Percentiles rank a stretch among this genome's conserved stretches.
Evolutionary conservation across 2,113 vertebrate genomes (phyloP).

Genomic region (Tiliqua scincoides): DNA sequence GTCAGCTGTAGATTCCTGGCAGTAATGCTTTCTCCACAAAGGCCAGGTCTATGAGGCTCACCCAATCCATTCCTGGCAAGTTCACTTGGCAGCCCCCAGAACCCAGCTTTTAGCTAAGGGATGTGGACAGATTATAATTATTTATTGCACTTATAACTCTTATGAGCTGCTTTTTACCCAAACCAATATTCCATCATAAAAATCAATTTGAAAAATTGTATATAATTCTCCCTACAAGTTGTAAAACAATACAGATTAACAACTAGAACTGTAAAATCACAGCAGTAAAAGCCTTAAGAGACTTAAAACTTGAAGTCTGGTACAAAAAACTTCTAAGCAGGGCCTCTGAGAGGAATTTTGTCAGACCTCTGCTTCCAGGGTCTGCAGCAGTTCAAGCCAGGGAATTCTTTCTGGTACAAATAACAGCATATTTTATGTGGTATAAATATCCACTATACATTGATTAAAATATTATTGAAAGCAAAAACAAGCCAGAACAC

Average conservation of each 20-base stretch:
- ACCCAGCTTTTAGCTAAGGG: background rate
- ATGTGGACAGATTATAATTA: background rate
- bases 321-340: no score
- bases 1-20: background rate
- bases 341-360: no score
- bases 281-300: background rate
- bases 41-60: background rate
- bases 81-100: background rate
- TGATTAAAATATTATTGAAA: background rate
- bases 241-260: no score
- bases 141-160: background rate
- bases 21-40: background rate
- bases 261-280: no score
- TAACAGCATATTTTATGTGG: no score
- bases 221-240: no score
- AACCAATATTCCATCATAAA: background rate
- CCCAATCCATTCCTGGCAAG: background rate
- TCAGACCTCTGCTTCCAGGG: no score
- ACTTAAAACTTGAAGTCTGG: background rate
- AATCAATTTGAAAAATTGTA: background rate
- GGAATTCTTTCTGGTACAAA: background rate
- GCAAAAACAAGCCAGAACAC: background rate
- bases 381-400: background rate
- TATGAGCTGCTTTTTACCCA: background rate
- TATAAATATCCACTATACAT: no score